These are phyloP conservation scores for Passer domesticus DNA, from an alignment of 2,113 vertebrate species.

Conservation along the genomic window DNA sequence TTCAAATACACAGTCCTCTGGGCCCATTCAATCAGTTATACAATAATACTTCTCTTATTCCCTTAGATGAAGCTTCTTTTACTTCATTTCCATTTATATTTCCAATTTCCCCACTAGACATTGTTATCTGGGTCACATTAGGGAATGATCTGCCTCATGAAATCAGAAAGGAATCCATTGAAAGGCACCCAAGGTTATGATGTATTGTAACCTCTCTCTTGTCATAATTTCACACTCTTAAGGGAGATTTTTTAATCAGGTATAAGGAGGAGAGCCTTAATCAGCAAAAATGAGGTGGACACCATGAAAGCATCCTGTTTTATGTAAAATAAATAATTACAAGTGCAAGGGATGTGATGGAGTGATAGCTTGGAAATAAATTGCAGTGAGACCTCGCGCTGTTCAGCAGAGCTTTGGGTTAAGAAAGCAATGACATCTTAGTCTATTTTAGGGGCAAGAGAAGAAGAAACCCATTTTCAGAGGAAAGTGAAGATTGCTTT, in stretches of 20 bases:
- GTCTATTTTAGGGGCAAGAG: conserved; percentile 10
- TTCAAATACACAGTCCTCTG: conserved; percentile 57
- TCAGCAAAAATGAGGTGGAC: conserved; percentile 66
- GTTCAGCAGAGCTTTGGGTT: conserved; percentile 30
- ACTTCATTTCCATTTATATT: conserved; percentile 87
- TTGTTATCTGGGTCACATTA: conserved; percentile 85
- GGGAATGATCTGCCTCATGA: conserved; percentile 71
- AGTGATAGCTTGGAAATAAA: conserved; percentile 62
- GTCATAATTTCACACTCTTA: conserved; percentile 54
- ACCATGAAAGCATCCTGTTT: conserved; percentile 19
- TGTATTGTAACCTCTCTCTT: conserved; percentile 71
- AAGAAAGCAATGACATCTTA: conserved; percentile 5
- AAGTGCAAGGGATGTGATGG: conserved; percentile 44
- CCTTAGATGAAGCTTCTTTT: conserved; percentile 74
- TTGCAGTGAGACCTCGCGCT: conserved; percentile 48
- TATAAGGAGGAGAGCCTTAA: conserved; percentile 50
- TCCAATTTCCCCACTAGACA: conserved; percentile 81
- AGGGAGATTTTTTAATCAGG: conserved; percentile 64
- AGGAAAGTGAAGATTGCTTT: background rate
- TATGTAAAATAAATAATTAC: conserved; percentile 72
- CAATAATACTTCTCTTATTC: conserved; percentile 75
- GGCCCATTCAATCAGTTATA: conserved; percentile 74
- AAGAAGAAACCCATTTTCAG: background rate
- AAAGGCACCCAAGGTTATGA: conserved; percentile 73
- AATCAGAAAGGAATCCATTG: conserved; percentile 73